Percentiles rank a stretch among this genome's conserved stretches.
Evolutionary conservation across 2,113 vertebrate species (phyloP).

Genomic region (Alouatta palliata): DNA sequence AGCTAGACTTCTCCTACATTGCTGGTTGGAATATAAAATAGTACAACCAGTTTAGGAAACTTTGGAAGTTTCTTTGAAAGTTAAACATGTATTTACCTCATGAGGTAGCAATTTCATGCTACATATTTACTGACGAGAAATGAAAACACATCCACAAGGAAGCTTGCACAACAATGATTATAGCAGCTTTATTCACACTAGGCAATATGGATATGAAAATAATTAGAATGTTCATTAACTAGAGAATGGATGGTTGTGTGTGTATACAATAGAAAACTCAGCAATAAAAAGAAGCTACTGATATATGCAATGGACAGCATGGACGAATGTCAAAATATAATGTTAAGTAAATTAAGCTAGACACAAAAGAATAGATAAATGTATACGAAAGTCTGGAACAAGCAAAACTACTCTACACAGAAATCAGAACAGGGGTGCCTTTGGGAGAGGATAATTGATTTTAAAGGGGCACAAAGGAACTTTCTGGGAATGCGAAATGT

Average conservation of each 20-base stretch:
- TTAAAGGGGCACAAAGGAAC: background rate
- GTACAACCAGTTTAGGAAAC: background rate
- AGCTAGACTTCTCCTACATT: background rate
- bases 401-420: background rate
- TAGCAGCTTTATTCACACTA: background rate
- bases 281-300: background rate
- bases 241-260: background rate
- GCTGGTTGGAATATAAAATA: background rate
- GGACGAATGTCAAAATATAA: background rate
- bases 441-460: background rate
- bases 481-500: background rate
- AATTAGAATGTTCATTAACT: background rate
- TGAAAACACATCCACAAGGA: background rate
- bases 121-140: background rate
- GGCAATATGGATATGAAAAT: background rate
- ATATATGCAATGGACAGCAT: background rate
- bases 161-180: background rate
- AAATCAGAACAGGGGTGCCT: background rate
- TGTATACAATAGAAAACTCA: background rate
- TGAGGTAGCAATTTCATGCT: background rate
- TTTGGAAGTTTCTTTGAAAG: background rate
- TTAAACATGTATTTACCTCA: background rate
- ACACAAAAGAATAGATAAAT: background rate
- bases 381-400: background rate
- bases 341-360: conserved; percentile 16